These are phyloP conservation scores for Eugnorisma glareosa DNA, from an alignment of 2,888 invertebrate genomes.

Conservation along the genomic window DNA sequence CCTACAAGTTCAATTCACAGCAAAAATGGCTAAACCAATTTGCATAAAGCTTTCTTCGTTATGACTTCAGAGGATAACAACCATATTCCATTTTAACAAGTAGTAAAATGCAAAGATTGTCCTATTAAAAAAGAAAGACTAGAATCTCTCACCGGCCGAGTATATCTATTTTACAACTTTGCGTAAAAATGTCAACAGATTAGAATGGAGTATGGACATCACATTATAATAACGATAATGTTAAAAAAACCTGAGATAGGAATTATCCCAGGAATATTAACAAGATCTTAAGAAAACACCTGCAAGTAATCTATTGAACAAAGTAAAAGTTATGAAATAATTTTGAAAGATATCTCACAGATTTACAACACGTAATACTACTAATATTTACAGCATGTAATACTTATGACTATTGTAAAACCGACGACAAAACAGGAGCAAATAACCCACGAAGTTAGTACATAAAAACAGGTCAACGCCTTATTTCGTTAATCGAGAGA, in stretches of 20 bases:
- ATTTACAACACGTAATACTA: neutral
- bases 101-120: conserved; percentile 25
- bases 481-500: neutral
- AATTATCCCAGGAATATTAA: conserved; percentile 47
- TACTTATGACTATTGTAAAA: neutral
- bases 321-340: conserved; percentile 17
- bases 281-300: conserved; percentile 13
- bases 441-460: neutral
- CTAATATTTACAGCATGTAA: neutral
- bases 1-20: neutral
- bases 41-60: conserved; percentile 17
- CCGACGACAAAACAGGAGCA: neutral
- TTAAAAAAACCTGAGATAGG: conserved; percentile 15
- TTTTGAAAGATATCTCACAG: neutral
- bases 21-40: neutral
- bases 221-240: conserved; percentile 43
- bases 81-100: conserved; percentile 28
- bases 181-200: conserved; percentile 60
- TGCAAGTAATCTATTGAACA: conserved; percentile 12
- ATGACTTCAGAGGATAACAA: neutral
- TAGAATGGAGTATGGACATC: conserved; percentile 40
- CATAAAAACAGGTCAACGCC: neutral
- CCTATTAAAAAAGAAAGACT: conserved; percentile 24
- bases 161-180: conserved; percentile 40
- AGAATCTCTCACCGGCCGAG: neutral